phyloP scores from a whole-genome alignment of 92 coral and sea anemone genomes.

The Porites divaricata region DNA sequence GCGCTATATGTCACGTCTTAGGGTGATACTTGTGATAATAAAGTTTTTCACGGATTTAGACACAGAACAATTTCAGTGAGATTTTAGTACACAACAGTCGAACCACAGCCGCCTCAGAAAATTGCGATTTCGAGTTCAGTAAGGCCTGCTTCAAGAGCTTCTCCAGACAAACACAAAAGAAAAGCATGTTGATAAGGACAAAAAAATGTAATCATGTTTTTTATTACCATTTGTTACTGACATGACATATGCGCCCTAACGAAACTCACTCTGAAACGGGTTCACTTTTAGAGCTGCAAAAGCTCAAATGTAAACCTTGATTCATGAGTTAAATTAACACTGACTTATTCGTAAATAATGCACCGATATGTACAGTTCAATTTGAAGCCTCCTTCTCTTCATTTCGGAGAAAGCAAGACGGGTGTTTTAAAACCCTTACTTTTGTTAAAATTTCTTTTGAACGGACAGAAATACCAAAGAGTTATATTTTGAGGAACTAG shows the following conservation, averaged over 20 bases:
- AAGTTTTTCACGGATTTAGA: not conserved
- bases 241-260: not conserved
- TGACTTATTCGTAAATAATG: not conserved
- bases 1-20: not conserved
- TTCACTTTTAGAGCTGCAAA: not conserved
- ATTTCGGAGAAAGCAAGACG: not conserved
- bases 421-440: not conserved
- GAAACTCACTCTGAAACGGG: not conserved
- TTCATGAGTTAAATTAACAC: conserved; percentile 9
- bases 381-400: not conserved
- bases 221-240: not conserved
- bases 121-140: not conserved
- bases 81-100: not conserved
- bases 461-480: too few species aligned
- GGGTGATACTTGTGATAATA: not conserved
- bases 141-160: not conserved
- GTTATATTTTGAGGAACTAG: too few species aligned
- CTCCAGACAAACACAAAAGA: too few species aligned
- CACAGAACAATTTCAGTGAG: not conserved
- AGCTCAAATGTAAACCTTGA: not conserved
- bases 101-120: not conserved
- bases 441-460: not conserved
- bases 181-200: not conserved
- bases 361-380: conserved; percentile 26
- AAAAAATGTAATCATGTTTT: not conserved